Evolutionary conservation across 1,140 invertebrate genomes (phyloP), one percentile per base, ranked within the genome.

Genomic region (Cotesia vestalis): DNA sequence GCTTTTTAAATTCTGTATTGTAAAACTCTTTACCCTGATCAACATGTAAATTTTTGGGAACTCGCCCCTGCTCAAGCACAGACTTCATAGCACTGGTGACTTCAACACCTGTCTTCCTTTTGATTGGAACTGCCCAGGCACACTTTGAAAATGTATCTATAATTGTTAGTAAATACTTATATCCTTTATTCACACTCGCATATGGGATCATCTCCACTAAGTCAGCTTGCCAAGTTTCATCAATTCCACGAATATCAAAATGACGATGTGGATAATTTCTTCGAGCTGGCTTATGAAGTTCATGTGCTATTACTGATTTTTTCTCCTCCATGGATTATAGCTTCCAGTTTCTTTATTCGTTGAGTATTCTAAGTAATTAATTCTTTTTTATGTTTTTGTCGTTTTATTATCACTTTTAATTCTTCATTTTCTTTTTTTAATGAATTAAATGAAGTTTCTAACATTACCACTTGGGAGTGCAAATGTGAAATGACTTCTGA

Each of bases 111-210:
- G 6, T 46, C 66, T 73, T 73, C 4, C 1, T 60, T 55, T 73
- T 76, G 12, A 73, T 9, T 9, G 75, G 75, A 27, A 73, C 38
- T 66, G 69, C 72, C 69, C 57, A 76, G 0, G 72, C 66, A 55
- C 38, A 72, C 62, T 73, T 76, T 36, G 69, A 73, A 20, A 73
- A 76, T 9, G 27, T 61, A 38, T 73, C 71, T 53, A 73, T 76
- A 4, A 73, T 38, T 52, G 72, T 76, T 0, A 76, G 9, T 2
- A 73, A 40, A 57, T 67, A 73, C n/a, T 73, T 71, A 17, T 55
- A 76, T n/a, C 66, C 75, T 60, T 73, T 72, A 34, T 72, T 66
- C 8, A 9, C 12, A 1, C 1, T 40, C 5, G 53, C 36, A 46
- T 59, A 69, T n/a, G 55, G 35, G 3, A 62, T 62, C 69, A 71